These are phyloP conservation scores for Acanthis flammea DNA, from an alignment of 2,797 vertebrate species.

Conservation along the genomic window DNA sequence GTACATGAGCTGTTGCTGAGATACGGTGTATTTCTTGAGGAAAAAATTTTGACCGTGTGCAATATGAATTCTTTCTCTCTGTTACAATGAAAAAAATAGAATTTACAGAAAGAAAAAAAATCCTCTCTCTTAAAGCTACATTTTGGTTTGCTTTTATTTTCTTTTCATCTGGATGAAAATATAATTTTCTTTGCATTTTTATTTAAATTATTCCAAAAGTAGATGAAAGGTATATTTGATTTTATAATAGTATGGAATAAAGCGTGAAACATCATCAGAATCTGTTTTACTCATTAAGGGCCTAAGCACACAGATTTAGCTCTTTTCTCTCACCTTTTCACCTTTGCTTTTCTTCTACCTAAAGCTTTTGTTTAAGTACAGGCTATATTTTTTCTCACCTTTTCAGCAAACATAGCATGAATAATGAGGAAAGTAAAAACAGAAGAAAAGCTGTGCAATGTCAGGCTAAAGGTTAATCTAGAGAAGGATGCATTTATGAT, in stretches of 20 bases:
- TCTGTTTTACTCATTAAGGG: background rate
- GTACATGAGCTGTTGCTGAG: slow-evolving; percentile 26
- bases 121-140: background rate
- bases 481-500: background rate
- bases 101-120: background rate
- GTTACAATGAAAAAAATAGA: background rate
- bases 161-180: background rate
- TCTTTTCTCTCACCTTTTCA: background rate
- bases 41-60: background rate
- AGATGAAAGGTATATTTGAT: background rate
- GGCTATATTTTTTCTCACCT: background rate
- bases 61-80: background rate
- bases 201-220: background rate
- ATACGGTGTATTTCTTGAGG: background rate
- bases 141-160: background rate
- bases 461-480: background rate
- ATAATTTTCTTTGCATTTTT: background rate
- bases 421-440: background rate
- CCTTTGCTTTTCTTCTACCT: background rate
- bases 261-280: background rate
- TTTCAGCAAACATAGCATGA: background rate
- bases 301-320: background rate
- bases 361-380: background rate
- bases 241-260: background rate
- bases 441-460: background rate